phyloP scores from a whole-genome alignment of 2,797 vertebrate species.

The Luscinia luscinia region DNA sequence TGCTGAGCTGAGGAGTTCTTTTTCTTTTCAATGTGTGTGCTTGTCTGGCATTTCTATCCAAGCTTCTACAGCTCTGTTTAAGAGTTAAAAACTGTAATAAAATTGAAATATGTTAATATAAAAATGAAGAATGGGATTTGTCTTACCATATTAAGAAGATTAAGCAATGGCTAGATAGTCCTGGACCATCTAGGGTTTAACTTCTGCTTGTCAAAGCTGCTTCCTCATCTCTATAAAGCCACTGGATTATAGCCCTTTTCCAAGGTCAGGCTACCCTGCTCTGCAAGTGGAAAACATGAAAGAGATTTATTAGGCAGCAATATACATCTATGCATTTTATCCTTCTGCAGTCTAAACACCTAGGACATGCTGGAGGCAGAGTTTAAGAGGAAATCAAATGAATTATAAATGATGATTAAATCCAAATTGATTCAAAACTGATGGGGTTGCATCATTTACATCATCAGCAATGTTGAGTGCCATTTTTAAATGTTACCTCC shows the following conservation, averaged over 20 bases:
- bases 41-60: conserved; percentile 55
- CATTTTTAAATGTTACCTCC: not conserved
- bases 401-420: conserved; percentile 74
- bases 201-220: conserved; percentile 66
- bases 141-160: conserved; percentile 76
- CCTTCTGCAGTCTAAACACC: conserved; percentile 64
- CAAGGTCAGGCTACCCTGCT: conserved; percentile 75
- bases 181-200: conserved; percentile 74
- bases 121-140: conserved; percentile 81
- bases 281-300: conserved; percentile 47
- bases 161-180: conserved; percentile 72
- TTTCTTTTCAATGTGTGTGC: conserved; percentile 8
- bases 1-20: conserved; percentile 35
- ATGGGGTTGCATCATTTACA: conserved; percentile 18
- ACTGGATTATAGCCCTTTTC: conserved; percentile 66
- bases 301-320: conserved; percentile 71
- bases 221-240: conserved; percentile 73
- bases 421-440: conserved; percentile 54
- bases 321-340: conserved; percentile 50
- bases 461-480: not conserved
- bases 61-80: conserved; percentile 44
- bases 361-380: conserved; percentile 51
- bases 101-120: conserved; percentile 79
- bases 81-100: conserved; percentile 75
- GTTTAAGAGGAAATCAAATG: conserved; percentile 60